Evolutionary conservation across 2,113 vertebrate species (phyloP).

Genomic region (Spea bombifrons): DNA sequence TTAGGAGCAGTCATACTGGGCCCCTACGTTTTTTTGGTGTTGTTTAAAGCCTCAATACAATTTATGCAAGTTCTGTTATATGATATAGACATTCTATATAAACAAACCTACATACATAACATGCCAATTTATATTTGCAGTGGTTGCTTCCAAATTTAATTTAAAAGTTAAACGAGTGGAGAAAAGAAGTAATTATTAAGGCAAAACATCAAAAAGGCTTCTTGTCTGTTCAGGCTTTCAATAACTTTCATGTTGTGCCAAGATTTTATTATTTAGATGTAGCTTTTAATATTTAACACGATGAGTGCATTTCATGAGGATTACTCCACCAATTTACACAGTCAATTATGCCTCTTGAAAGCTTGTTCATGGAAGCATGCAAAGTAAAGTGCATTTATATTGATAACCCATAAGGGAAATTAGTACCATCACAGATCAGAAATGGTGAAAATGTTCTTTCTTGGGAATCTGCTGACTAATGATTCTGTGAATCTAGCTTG

Average conservation of each 20-base stretch:
- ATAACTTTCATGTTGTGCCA: slow-evolving; percentile 21
- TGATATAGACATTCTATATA: no score
- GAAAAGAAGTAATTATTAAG: no score
- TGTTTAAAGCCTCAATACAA: no score
- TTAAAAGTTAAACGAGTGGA: no score
- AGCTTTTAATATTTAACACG: slow-evolving; percentile 39
- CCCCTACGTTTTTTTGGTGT: no score
- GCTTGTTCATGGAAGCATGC: slow-evolving; percentile 36
- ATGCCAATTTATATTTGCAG: no score
- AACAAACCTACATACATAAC: no score
- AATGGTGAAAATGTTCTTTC: slow-evolving; percentile 7
- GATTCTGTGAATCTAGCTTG: slow-evolving; percentile 5
- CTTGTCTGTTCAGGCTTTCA: neutral
- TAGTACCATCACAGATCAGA: slow-evolving; percentile 33
- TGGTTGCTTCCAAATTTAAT: no score
- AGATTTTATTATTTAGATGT: slow-evolving; percentile 33
- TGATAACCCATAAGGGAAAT: slow-evolving; percentile 37
- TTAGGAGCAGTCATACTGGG: no score
- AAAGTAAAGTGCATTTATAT: slow-evolving; percentile 31
- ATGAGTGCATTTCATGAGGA: slow-evolving; percentile 31
- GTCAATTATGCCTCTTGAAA: slow-evolving; percentile 42
- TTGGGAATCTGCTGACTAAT: slow-evolving; percentile 26
- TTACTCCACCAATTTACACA: slow-evolving; percentile 24
- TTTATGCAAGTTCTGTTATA: no score
- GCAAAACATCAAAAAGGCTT: neutral